These are phyloP conservation scores for Dysidea cf. avara DNA, from an alignment of 37 sponge, comb jelly and placozoan species.

Conservation along the genomic window DNA sequence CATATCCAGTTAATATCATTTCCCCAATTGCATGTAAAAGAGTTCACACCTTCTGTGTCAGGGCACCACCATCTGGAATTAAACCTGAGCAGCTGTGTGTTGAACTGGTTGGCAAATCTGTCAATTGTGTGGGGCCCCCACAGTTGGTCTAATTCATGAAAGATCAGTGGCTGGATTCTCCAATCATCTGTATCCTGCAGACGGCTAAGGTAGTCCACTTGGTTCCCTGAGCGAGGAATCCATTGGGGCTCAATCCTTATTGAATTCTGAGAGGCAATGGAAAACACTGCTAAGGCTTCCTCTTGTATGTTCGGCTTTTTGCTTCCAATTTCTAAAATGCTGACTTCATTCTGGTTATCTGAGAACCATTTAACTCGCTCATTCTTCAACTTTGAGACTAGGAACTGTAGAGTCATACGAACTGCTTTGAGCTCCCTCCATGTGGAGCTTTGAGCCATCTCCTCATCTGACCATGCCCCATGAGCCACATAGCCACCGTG, in stretches of 20 bases:
- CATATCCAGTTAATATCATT: slow-evolving; percentile 39
- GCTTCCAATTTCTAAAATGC: slow-evolving; percentile 25
- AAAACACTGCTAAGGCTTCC: slow-evolving; percentile 14
- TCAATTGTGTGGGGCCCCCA: slow-evolving; percentile 46
- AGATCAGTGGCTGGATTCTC: slow-evolving; percentile 8
- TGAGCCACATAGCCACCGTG: slow-evolving; percentile 6
- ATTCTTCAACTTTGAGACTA: not conserved
- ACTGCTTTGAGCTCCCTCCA: slow-evolving; percentile 34
- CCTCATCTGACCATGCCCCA: slow-evolving; percentile 7
- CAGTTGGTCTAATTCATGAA: not conserved
- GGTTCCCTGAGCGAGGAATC: slow-evolving; percentile 35
- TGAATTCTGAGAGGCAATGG: not conserved
- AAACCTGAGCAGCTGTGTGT: slow-evolving; percentile 16
- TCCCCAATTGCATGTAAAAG: slow-evolving; percentile 30
- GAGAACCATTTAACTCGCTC: slow-evolving; percentile 11
- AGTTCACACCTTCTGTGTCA: slow-evolving; percentile 27
- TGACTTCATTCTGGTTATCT: slow-evolving; percentile 34
- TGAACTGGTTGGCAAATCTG: slow-evolving; percentile 20
- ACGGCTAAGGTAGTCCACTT: slow-evolving; percentile 29
- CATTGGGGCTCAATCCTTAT: slow-evolving; percentile 32
- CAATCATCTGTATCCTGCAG: slow-evolving; percentile 32
- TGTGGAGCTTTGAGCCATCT: slow-evolving; percentile 19
- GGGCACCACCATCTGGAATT: slow-evolving; percentile 12
- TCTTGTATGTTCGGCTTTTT: slow-evolving; percentile 14
- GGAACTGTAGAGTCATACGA: slow-evolving; percentile 1